A percentile compares a stretch with the other conserved stretches of the same genome.
Conservation (phyloP, 2,113 vertebrate species). For the Psittacus erithacus region DNA sequence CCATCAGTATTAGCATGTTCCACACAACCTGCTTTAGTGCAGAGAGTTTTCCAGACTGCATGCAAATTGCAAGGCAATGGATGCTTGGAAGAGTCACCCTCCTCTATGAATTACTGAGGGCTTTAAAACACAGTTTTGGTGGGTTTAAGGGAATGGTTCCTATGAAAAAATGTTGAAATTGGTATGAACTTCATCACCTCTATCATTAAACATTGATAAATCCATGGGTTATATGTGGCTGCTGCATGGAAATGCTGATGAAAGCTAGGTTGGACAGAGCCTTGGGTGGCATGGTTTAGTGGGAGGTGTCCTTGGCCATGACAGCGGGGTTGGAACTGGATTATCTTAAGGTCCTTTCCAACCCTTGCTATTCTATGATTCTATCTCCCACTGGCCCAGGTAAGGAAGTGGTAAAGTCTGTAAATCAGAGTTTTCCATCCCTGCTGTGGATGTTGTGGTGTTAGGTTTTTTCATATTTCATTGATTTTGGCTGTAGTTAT, state of each 20-base stretch:
- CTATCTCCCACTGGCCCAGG: accelerated
- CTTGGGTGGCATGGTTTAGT: too few relatives aligned
- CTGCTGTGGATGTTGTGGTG: background rate
- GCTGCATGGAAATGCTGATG: background rate
- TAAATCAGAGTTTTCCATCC: background rate
- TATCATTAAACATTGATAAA: background rate
- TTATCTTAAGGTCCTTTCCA: too few relatives aligned
- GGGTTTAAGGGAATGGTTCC: background rate
- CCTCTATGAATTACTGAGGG: background rate
- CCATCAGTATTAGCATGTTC: background rate
- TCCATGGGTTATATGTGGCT: background rate
- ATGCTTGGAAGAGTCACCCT: background rate
- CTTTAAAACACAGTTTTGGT: background rate
- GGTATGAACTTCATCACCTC: background rate
- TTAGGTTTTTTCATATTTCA: background rate
- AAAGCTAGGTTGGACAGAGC: too few relatives aligned
- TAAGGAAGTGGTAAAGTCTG: background rate
- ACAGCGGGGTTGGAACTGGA: too few relatives aligned
- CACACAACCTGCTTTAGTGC: background rate
- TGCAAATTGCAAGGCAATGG: background rate
- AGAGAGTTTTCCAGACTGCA: background rate
- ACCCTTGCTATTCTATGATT: too few relatives aligned
- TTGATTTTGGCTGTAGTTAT: background rate
- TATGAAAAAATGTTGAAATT: background rate
- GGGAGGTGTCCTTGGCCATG: too few relatives aligned